These are phyloP conservation scores for Procavia capensis DNA, from an alignment of 2,113 vertebrate species.

Conservation along the genomic window DNA sequence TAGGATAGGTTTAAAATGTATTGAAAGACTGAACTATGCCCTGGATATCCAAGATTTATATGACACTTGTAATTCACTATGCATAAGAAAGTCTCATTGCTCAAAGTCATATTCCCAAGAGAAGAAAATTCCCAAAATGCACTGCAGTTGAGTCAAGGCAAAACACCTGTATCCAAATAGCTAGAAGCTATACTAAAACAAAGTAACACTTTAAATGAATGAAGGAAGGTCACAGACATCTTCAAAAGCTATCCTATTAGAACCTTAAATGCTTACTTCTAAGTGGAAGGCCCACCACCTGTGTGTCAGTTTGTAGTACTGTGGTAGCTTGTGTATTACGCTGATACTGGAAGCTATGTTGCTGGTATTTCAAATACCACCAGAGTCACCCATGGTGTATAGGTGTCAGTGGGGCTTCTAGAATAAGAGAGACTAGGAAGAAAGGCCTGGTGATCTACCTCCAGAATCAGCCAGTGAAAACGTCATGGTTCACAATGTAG, in stretches of 20 bases:
- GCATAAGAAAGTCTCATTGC: background rate
- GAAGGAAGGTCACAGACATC: background rate
- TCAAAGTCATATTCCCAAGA: background rate
- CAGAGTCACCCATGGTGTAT: no score
- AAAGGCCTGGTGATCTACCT: no score
- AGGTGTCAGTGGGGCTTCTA: no score
- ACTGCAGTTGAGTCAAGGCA: background rate
- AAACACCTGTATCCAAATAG: conserved; percentile 6
- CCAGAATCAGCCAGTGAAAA: no score
- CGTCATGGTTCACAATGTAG: no score
- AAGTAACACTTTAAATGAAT: background rate
- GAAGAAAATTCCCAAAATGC: background rate
- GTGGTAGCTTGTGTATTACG: no score
- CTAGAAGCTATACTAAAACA: conserved; percentile 18
- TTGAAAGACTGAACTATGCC: background rate
- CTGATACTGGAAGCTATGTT: no score
- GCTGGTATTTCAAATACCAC: no score
- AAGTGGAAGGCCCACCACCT: background rate
- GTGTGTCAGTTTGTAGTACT: no score
- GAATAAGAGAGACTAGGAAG: no score
- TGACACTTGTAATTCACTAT: background rate
- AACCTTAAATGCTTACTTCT: background rate
- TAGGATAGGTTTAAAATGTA: background rate
- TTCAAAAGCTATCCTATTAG: background rate
- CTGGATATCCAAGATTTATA: background rate